Conservation (phyloP, 1,140 invertebrate genomes). For the Augochlora pura region DNA sequence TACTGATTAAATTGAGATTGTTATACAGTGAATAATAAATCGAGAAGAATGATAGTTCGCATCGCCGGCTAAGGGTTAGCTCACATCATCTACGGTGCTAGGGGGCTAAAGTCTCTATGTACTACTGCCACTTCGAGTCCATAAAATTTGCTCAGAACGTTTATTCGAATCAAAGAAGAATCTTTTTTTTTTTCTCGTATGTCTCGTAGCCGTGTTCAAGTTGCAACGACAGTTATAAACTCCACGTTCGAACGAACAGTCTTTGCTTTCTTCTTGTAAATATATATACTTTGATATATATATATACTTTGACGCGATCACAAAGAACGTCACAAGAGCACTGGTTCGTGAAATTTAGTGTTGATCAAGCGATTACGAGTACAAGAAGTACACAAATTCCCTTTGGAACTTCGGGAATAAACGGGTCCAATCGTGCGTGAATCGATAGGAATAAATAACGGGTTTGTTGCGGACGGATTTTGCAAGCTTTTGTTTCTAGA, state of each 20-base stretch:
- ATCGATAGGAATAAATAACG: neutral
- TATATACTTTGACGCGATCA: neutral
- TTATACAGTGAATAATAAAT: too few species aligned
- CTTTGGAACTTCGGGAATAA: slow-evolving; percentile 21
- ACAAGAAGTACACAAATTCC: slow-evolving; percentile 27
- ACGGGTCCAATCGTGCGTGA: slow-evolving; percentile 27
- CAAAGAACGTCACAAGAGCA: neutral
- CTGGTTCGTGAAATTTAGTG: neutral
- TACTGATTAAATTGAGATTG: too few species aligned
- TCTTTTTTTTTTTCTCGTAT: neutral
- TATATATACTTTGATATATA: neutral
- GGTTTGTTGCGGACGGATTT: neutral
- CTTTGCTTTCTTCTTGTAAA: neutral
- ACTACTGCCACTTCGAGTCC: slow-evolving; percentile 43
- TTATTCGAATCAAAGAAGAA: neutral
- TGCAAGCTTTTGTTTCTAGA: too few species aligned
- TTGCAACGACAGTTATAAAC: neutral
- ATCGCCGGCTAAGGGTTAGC: slow-evolving; percentile 24
- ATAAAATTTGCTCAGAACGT: neutral
- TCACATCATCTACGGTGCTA: slow-evolving; percentile 39
- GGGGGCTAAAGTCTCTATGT: slow-evolving; percentile 22
- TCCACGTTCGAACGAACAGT: neutral
- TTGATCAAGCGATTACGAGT: slow-evolving; percentile 22
- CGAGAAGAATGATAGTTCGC: neutral
- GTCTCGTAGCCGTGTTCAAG: neutral